phyloP scores from a whole-genome alignment of 2,113 vertebrate species.

The Sinocyclocheilus anshuiensis region DNA sequence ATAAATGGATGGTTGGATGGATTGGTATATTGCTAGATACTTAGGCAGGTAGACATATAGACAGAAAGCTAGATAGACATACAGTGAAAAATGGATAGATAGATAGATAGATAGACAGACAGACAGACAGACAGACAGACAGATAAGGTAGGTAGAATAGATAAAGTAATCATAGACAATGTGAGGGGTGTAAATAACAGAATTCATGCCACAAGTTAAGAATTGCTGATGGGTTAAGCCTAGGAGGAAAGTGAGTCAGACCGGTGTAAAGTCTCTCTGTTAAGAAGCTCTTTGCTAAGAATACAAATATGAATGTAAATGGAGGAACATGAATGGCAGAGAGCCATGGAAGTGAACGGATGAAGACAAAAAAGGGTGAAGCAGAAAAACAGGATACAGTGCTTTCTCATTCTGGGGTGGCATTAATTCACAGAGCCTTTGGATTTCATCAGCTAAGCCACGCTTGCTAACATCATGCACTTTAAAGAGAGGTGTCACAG shows the following conservation, averaged over 20 bases:
- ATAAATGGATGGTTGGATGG: background rate
- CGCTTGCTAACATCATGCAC: background rate
- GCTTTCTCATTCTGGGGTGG: background rate
- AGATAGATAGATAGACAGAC: background rate
- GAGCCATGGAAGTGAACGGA: background rate
- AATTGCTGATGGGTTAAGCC: background rate
- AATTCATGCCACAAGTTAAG: background rate
- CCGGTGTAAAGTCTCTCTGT: background rate
- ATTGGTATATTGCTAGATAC: background rate
- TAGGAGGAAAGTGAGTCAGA: background rate
- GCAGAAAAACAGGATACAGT: background rate
- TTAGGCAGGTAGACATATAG: background rate
- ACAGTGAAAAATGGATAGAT: background rate
- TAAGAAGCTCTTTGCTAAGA: background rate
- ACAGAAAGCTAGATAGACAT: background rate
- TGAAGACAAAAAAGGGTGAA: background rate
- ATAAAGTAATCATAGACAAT: too few relatives aligned
- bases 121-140: background rate
- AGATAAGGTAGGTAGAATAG: background rate
- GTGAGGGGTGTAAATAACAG: too few relatives aligned
- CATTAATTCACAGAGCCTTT: background rate
- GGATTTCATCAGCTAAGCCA: background rate
- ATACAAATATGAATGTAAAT: background rate
- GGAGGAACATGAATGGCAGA: conserved; percentile 1
- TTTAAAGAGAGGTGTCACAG: background rate